Evolutionary conservation across 2,113 vertebrate genomes (phyloP).

Genomic region (Glareola pratincola): DNA sequence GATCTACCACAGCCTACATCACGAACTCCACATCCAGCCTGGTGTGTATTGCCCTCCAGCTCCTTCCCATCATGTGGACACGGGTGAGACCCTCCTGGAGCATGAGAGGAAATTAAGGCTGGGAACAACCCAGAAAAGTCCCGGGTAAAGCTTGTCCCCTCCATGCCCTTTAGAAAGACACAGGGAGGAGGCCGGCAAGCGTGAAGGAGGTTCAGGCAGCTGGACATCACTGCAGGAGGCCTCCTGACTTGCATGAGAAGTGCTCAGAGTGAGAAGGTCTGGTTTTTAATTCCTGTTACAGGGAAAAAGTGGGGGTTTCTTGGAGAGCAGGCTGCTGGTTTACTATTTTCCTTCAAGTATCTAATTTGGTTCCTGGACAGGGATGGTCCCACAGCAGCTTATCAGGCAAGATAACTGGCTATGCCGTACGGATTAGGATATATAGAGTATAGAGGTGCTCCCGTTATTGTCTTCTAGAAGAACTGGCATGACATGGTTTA

Average conservation of each 20-base stretch:
- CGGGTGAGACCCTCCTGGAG: not conserved
- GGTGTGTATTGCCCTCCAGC: not conserved
- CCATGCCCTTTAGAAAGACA: not conserved
- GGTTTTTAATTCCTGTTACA: not conserved
- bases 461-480: not conserved
- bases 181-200: not conserved
- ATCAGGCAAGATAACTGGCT: not conserved
- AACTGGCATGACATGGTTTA: not conserved
- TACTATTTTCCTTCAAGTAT: not conserved
- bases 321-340: not conserved
- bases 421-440: not conserved
- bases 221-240: not conserved
- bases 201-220: not conserved
- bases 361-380: not conserved
- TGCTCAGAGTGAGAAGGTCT: not conserved
- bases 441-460: not conserved
- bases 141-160: not conserved
- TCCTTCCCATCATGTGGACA: not conserved
- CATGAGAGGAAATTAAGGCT: not conserved
- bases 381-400: not conserved
- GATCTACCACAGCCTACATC: not conserved
- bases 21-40: not conserved
- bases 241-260: not conserved
- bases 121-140: not conserved
- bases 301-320: not conserved